Conservation (phyloP, 2,888 invertebrate genomes). For the Mythimna ferrago region DNA sequence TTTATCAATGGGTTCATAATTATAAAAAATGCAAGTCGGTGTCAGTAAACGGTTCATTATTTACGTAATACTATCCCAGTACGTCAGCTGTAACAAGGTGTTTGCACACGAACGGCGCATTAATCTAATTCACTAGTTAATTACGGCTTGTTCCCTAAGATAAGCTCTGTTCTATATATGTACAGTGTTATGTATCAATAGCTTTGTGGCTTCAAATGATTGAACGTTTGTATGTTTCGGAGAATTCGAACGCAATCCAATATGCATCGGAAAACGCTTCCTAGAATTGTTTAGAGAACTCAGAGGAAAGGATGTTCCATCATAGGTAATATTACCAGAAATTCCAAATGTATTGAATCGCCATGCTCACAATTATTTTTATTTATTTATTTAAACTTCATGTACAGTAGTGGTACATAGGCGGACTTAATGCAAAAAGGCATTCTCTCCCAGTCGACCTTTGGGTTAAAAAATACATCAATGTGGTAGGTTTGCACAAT, state of each 20-base stretch:
- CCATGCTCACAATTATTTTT: background rate
- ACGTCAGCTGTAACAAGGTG: slow-evolving; percentile 14
- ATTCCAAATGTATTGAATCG: background rate
- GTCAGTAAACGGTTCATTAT: background rate
- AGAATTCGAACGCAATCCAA: background rate
- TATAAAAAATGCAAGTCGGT: background rate
- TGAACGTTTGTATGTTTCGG: background rate
- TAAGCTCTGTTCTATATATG: slow-evolving; percentile 18
- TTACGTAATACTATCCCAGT: background rate
- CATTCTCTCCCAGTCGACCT: no score
- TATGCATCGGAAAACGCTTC: background rate
- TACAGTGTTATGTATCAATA: background rate
- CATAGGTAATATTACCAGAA: background rate
- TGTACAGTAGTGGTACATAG: no score
- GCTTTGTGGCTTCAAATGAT: slow-evolving; percentile 3
- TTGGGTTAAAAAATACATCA: no score
- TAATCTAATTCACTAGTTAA: slow-evolving; percentile 49
- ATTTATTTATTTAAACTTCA: no score
- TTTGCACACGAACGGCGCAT: slow-evolving; percentile 19
- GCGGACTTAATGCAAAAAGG: no score
- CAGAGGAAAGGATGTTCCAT: background rate
- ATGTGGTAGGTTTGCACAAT: no score
- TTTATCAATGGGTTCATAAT: no score
- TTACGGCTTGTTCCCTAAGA: slow-evolving; percentile 31
- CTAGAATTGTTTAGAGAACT: background rate